A percentile compares a stretch with the other conserved stretches of the same genome.
phyloP scores from a whole-genome alignment of 2,888 invertebrate species.

The Drosophila eohydei region DNA sequence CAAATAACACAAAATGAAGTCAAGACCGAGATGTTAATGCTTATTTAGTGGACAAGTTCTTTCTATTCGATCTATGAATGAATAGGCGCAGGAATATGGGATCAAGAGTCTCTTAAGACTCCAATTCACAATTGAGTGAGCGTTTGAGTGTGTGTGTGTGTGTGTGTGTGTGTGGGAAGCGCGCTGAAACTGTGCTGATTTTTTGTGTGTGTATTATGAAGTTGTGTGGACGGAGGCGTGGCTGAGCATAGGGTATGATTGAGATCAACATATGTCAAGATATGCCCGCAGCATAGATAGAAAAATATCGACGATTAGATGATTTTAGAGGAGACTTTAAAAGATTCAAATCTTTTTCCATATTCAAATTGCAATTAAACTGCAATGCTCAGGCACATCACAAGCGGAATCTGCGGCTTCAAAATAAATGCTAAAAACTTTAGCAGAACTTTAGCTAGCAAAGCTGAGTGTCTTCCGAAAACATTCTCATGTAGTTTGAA shows the following conservation, averaged over 20 bases:
- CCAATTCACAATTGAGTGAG: constrained; percentile 5
- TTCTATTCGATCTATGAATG: constrained; percentile 41
- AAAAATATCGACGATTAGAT: too few relatives aligned
- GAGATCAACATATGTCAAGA: too few relatives aligned
- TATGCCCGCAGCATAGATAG: too few relatives aligned
- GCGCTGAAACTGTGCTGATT: not conserved
- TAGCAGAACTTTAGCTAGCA: not conserved
- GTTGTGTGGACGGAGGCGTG: not conserved
- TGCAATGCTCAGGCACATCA: too few relatives aligned
- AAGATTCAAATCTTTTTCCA: too few relatives aligned
- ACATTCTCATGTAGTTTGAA: constrained; percentile 1
- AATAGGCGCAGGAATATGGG: constrained; percentile 25
- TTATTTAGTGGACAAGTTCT: constrained; percentile 73
- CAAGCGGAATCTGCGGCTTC: too few relatives aligned
- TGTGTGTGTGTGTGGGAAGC: not conserved
- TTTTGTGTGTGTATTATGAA: not conserved
- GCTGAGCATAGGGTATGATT: not conserved
- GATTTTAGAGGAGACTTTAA: too few relatives aligned
- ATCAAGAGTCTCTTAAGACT: constrained; percentile 3
- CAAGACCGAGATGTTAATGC: constrained; percentile 64
- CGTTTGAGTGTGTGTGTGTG: not conserved
- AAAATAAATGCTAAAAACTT: not conserved
- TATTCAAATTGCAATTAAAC: too few relatives aligned
- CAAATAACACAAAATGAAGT: constrained; percentile 40
- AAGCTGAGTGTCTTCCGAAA: not conserved